Percentiles rank a stretch among this genome's conserved stretches.
These are phyloP conservation scores for Hoplodrina blanda DNA, from an alignment of 2,888 invertebrate species.

Conservation along the genomic window DNA sequence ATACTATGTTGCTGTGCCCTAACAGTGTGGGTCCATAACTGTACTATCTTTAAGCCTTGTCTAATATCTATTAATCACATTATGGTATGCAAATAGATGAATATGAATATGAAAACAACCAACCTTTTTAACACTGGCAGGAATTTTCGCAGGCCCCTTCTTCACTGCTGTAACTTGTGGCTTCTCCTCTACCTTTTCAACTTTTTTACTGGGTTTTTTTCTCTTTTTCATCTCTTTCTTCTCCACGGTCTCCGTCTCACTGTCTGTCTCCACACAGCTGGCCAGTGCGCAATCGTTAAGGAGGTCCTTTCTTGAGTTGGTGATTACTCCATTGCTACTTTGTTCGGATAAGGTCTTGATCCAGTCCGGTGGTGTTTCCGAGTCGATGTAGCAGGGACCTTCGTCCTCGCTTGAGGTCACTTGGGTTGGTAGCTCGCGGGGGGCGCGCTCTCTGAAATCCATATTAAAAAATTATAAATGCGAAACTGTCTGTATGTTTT, in stretches of 20 bases:
- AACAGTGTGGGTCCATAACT: too few species aligned
- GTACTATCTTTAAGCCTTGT: too few species aligned
- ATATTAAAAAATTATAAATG: too few species aligned
- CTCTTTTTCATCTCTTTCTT: slow-evolving; percentile 69
- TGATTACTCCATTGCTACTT: slow-evolving; percentile 80
- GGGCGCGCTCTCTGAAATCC: slow-evolving; percentile 87
- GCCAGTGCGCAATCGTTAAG: slow-evolving; percentile 81
- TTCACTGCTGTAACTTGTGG: slow-evolving; percentile 59
- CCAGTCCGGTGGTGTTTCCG: slow-evolving; percentile 85
- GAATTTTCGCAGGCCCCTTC: slow-evolving; percentile 70
- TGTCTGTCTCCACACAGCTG: slow-evolving; percentile 79
- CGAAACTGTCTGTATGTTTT: too few species aligned
- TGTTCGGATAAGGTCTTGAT: slow-evolving; percentile 86
- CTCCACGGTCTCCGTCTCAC: slow-evolving; percentile 73
- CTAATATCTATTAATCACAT: too few species aligned
- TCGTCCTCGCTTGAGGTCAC: slow-evolving; percentile 88
- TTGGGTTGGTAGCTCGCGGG: slow-evolving; percentile 89
- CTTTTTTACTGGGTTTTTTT: slow-evolving; percentile 66
- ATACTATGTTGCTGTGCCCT: too few species aligned
- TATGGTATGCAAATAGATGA: too few species aligned
- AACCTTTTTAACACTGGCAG: slow-evolving; percentile 83
- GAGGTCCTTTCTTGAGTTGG: slow-evolving; percentile 87
- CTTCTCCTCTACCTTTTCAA: slow-evolving; percentile 76
- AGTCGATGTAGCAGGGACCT: slow-evolving; percentile 86
- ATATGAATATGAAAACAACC: slow-evolving; percentile 5